Evolutionary conservation across 2,888 invertebrate genomes (phyloP), one percentile per base, ranked within the genome.

Genomic region (Monochamus alternatus): DNA sequence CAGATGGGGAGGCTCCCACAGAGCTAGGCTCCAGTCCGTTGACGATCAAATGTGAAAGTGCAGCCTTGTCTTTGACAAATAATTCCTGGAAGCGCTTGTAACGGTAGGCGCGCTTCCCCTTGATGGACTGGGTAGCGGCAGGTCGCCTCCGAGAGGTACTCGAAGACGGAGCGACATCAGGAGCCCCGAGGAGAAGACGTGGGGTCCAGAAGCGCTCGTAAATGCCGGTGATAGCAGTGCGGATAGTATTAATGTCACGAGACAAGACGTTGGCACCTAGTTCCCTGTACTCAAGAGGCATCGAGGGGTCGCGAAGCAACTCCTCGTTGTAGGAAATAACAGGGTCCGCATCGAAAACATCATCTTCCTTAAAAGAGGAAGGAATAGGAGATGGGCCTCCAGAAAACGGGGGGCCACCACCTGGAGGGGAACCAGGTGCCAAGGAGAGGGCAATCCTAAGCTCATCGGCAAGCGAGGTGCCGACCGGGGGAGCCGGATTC

Each of bases 21-120:
- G 31, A 9, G 1, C 65, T 51, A 2, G 51, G 65, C 3, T 65
- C 65, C 1, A 51, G 3, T 0, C 65, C 65, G 5, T 30, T 47
- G 30, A 51, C 51, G 0, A 65, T 2, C 2, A 47, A 14, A 30
- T 65, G 51, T 14, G 65, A 3, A 3, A 65, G 65, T 12, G 65
- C n/a, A 4, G 44, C 51, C 10, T 65, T 65, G 9, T 65, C 65
- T 14, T 30, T 65, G 5, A 44, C 0, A 4, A 10, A 65, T 3
- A 65, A 51, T 7, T 65, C 65, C 3, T 65, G 65, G 3, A 51
- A 65, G 0, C 65, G 65, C 47, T 51, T 44, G 3, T 30, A 65
- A 0, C 30, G 9, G 9, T 51, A 9, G 0, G 65, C 65, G 7
- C 65, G 14, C 0, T 5, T 22, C 7, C 47, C 65, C 9, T 47